phyloP scores from a whole-genome alignment of 2,888 invertebrate species.

The Pharmacophagus antenor region DNA sequence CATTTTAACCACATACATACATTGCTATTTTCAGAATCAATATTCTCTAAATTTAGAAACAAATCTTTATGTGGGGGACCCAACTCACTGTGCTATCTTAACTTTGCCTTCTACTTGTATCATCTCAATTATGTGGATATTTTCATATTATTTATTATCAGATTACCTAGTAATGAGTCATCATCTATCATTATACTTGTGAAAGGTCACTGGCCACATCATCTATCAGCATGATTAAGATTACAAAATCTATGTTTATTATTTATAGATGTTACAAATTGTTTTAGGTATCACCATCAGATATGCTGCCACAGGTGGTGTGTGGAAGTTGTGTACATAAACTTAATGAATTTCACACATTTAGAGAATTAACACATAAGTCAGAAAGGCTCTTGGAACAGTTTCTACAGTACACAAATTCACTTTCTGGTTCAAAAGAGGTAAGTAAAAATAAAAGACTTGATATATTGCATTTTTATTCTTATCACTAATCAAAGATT shows the following conservation, averaged over 20 bases:
- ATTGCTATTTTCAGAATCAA: conserved; percentile 77
- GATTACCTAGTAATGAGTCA: conserved; percentile 65
- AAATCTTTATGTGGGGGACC: conserved; percentile 67
- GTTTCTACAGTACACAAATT: conserved; percentile 87
- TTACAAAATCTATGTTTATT: conserved; percentile 50
- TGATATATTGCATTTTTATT: conserved; percentile 32
- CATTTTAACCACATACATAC: conserved; percentile 45
- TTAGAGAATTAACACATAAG: conserved; percentile 88
- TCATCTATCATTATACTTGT: conserved; percentile 68
- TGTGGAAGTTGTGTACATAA: conserved; percentile 89
- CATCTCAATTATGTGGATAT: conserved; percentile 36
- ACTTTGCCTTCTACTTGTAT: conserved; percentile 18
- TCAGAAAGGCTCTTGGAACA: conserved; percentile 88
- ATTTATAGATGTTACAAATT: conserved; percentile 44
- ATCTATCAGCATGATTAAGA: conserved; percentile 54
- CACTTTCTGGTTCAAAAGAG: conserved; percentile 83
- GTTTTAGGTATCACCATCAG: conserved; percentile 86
- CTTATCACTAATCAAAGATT: conserved; percentile 31
- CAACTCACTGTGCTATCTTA: conserved; percentile 48
- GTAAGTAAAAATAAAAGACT: conserved; percentile 63
- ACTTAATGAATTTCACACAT: conserved; percentile 87
- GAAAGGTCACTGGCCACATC: conserved; percentile 74
- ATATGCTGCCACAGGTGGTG: conserved; percentile 88
- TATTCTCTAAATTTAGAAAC: conserved; percentile 76
- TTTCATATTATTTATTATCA: conserved; percentile 58